Base-by-base conservation (phyloP, 1,140 invertebrate genomes). In the Drosophila mojavensis region DNA sequence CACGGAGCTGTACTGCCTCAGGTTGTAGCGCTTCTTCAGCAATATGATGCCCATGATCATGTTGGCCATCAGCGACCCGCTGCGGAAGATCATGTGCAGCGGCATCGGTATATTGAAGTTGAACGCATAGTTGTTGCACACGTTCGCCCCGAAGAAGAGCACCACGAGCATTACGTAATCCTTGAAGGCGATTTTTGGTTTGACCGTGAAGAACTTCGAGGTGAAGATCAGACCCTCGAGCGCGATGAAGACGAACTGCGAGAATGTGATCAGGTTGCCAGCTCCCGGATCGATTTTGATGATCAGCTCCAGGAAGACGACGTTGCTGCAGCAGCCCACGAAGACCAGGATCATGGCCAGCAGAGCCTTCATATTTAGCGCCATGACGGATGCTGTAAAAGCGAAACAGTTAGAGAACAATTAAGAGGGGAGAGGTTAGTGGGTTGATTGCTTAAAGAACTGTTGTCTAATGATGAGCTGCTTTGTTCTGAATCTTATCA, bases 41-140 rank as follows among this genome's bases (percentile, higher is more conserved):
- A 99, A 96, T 71, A 98, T 93, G 15, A 98, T 96, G 50, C 98
- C 97, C 95, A 99, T 96, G 50, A 99, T 95, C 96, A 99, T 97
- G 93, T 98, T 99, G 0, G 98, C 97, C 93, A 99, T 97, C 24
- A 99, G 93, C 36, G 98, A 99, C 5, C 98, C 98, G 41, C 98
- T 96, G 94, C 98, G 94, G 92, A 99, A 99, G 91, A 99, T 99
- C 96, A 99, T 99, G 92, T 99, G 98, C 5, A 99, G 93, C 9
- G 99, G 98, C 95, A 99, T 98, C 0, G 98, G 96, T 90, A 99
- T 98, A 90, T 99, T 98, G 88, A 98, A 99, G 91, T 97, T 96
- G 81, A 99, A 97, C 0, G 98, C 98, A 93, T 98, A 98, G 93
- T 99, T 99, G 92, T 99, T 99, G 24, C 96, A 95, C 4, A 99